phyloP scores from a whole-genome alignment of 2,113 vertebrate species.

The Prunella himalayana region DNA sequence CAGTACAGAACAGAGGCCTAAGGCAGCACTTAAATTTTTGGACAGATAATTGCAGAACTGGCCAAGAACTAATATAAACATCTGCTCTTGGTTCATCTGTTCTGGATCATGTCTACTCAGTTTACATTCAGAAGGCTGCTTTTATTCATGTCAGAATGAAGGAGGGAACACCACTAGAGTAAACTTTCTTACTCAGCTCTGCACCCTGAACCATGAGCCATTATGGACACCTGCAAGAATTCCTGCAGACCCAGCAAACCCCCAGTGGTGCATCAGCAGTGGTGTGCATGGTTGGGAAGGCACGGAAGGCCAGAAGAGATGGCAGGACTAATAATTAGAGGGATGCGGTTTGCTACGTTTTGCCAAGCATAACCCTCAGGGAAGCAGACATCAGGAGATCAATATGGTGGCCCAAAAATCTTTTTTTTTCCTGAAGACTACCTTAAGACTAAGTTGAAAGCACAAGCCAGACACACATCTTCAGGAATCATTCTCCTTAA shows the following conservation, averaged over 20 bases:
- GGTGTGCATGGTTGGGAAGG: fast-evolving
- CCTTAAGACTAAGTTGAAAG: neutral
- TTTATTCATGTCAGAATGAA: slow-evolving; percentile 4
- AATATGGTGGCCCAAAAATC: neutral
- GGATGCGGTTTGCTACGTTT: neutral
- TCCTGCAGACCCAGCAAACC: neutral
- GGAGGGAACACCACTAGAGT: neutral
- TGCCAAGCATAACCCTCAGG: neutral
- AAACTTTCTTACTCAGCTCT: neutral
- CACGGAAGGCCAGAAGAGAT: neutral
- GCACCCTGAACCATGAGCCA: neutral
- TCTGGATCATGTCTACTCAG: slow-evolving; percentile 37
- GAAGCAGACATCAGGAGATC: neutral
- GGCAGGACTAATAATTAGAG: neutral
- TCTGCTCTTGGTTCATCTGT: slow-evolving; percentile 31
- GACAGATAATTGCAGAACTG: slow-evolving; percentile 36
- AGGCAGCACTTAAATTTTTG: slow-evolving; percentile 44
- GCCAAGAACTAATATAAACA: slow-evolving; percentile 54
- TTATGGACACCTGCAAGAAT: neutral
- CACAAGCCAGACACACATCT: neutral
- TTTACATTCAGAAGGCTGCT: slow-evolving; percentile 20
- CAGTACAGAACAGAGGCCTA: neutral
- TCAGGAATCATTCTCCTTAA: neutral
- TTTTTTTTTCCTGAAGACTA: neutral
- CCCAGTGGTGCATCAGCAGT: neutral